Evolutionary conservation across 2,888 invertebrate species (phyloP).

Genomic region (Drosophila monieri): DNA sequence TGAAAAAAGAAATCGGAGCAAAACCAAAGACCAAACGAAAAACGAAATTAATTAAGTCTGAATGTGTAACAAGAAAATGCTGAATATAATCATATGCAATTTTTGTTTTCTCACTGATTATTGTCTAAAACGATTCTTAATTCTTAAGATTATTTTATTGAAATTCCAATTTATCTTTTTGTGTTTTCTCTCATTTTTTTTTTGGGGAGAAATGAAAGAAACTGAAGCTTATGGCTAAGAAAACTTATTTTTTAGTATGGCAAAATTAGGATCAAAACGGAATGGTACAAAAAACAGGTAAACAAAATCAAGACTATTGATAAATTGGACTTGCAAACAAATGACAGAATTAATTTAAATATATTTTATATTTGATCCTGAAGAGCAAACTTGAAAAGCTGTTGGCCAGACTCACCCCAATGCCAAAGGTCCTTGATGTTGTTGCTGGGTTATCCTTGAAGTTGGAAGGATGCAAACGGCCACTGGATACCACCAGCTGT

Average conservation of each 20-base stretch:
- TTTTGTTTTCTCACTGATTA: conserved; percentile 66
- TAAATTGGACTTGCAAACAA: conserved; percentile 64
- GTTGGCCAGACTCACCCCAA: conserved; percentile 54
- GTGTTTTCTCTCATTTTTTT: conserved; percentile 47
- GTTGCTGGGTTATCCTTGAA: conserved; percentile 10
- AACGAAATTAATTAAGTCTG: conserved; percentile 24
- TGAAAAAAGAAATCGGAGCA: conserved; percentile 24
- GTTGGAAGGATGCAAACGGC: conserved; percentile 84
- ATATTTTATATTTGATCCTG: conserved; percentile 6
- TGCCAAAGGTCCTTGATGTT: background rate
- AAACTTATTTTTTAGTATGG: conserved; percentile 60
- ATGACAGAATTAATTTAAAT: conserved; percentile 2
- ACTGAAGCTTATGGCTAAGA: conserved; percentile 73
- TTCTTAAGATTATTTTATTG: conserved; percentile 36
- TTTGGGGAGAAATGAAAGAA: conserved; percentile 30
- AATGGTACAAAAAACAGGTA: conserved; percentile 40
- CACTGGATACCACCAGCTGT: conserved; percentile 99
- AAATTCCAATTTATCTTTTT: conserved; percentile 39
- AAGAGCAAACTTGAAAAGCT: conserved; percentile 22
- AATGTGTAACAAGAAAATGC: conserved; percentile 71
- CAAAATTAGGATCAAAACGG: conserved; percentile 50
- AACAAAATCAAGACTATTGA: conserved; percentile 36
- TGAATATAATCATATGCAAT: conserved; percentile 81
- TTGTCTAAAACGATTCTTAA: conserved; percentile 50
- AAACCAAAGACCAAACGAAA: conserved; percentile 21